These are phyloP conservation scores for Argya squamiceps DNA, from an alignment of 2,797 vertebrate species.

Conservation along the genomic window DNA sequence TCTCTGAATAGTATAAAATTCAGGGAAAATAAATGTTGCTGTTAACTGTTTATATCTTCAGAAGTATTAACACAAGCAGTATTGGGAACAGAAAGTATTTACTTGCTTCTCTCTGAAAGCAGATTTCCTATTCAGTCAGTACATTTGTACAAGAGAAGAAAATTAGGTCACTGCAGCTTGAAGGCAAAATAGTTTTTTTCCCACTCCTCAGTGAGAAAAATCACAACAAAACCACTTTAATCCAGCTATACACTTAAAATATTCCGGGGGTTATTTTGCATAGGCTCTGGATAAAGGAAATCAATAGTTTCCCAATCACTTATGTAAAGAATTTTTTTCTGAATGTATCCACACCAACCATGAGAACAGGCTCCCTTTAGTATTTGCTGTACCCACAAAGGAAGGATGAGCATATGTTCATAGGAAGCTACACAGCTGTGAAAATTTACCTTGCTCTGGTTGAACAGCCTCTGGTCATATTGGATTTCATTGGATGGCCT, in stretches of 20 bases:
- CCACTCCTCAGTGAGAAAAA: neutral
- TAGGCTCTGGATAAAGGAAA: neutral
- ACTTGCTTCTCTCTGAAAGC: neutral
- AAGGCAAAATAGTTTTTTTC: neutral
- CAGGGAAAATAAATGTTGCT: neutral
- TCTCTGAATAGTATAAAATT: neutral
- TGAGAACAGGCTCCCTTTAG: neutral
- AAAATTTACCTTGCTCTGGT: constrained; percentile 88
- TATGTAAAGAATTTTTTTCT: neutral
- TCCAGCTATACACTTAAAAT: neutral
- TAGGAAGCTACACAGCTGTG: neutral
- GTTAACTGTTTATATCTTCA: constrained; percentile 4
- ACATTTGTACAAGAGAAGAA: neutral
- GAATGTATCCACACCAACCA: neutral
- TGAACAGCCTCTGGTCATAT: constrained; percentile 96
- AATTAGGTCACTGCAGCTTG: neutral
- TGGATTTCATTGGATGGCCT: constrained; percentile 88
- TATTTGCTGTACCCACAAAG: neutral
- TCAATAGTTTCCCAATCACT: neutral
- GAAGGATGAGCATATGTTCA: neutral
- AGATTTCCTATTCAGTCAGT: neutral
- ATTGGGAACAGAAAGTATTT: neutral
- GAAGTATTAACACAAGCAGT: neutral
- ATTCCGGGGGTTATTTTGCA: neutral
- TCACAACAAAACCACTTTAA: neutral